phyloP scores from a whole-genome alignment of 2,888 invertebrate species.

The Diplazon laetatorius region DNA sequence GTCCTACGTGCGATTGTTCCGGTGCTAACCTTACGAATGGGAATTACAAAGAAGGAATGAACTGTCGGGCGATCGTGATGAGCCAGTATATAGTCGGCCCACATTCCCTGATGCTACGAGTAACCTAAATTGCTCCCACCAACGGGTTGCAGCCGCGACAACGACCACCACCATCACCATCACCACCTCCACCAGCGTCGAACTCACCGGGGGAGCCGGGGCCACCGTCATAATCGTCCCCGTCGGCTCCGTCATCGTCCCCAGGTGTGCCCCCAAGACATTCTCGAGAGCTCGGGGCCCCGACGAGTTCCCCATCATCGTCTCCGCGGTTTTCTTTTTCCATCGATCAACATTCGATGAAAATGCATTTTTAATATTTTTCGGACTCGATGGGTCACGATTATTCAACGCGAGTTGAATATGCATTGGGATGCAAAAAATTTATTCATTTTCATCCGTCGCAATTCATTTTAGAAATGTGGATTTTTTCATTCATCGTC shows the following conservation, averaged over 20 bases:
- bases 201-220: conserved; percentile 20
- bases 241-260: conserved; percentile 11
- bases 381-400: too few species aligned
- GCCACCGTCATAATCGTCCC: conserved; percentile 16
- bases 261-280: conserved; percentile 9
- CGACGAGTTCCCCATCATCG: neutral
- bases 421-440: too few species aligned
- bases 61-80: conserved; percentile 78
- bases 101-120: conserved; percentile 81
- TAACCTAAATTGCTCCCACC: conserved; percentile 82
- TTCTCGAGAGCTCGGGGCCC: neutral
- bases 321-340: neutral
- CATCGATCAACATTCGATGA: too few species aligned
- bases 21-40: conserved; percentile 69
- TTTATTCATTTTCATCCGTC: too few species aligned
- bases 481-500: too few species aligned
- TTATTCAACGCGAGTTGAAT: too few species aligned
- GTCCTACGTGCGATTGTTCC: conserved; percentile 12
- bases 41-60: conserved; percentile 78
- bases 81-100: conserved; percentile 81
- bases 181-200: conserved; percentile 54
- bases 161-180: conserved; percentile 67
- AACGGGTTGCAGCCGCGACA: too few species aligned
- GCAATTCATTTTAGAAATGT: too few species aligned
- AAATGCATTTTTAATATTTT: too few species aligned